Evolutionary conservation across 1,140 invertebrate genomes (phyloP), one percentile per base, ranked within the genome.

Genomic region (Nymphalis io): DNA sequence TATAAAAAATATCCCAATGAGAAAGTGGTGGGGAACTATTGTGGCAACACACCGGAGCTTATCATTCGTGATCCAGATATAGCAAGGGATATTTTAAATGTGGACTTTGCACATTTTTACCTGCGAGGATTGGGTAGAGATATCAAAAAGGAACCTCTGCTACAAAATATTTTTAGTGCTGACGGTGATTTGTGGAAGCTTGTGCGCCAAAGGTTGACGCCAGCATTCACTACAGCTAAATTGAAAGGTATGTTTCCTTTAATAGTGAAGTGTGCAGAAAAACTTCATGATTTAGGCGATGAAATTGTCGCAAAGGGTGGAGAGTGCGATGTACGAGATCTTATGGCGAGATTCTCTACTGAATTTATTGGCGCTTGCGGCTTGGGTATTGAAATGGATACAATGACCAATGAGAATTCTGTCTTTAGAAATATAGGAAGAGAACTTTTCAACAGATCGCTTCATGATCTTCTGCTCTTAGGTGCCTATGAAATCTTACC

Each of bases 151-250:
- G 86, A 89, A 16, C 77, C 83, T 4, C 20, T 91, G 11, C 55
- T 77, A 6, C 33, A 20, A 11, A 92, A 91, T 76, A 46, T 93
- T 12, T 91, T 93, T 27, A 82, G 89, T 40, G 60, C 81, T 1
- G 79, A 82, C 1, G 92, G 92, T 4, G 89, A 93, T 27, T 73
- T 20, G 6, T 72, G 69, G 65, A 68, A 69, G 44, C 57, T 72
- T 48, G 27, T 72, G 44, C 70, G 70, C 39, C 44, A 61, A 51
- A 65, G 40, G 15, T 20, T 72, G 21, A 68, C 69, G 6, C 69
- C 61, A 27, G 65, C 69, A 0, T 74, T 74, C n/a, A 68, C 73
- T 6, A 64, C 46, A 4, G 61, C 51, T 18, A 74, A 74, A 66
- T 16, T 74, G 10, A 74, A 74, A 42, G 60, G 55, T 38, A 68